Conservation (phyloP, 2,888 invertebrate genomes). For the Platerodrilus igneus region DNA sequence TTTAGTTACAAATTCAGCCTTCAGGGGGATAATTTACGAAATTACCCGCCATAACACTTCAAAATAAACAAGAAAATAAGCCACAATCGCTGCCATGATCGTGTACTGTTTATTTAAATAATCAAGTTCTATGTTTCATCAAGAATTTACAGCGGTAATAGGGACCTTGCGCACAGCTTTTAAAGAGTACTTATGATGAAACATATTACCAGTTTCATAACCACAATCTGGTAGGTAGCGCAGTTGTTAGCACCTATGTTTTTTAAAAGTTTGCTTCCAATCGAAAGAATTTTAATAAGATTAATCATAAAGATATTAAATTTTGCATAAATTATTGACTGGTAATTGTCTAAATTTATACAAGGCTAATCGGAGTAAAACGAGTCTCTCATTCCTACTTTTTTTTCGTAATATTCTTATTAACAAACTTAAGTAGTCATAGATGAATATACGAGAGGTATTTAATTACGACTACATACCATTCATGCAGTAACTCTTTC, state of each 20-base stretch:
- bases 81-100: constrained; percentile 45
- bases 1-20: constrained; percentile 61
- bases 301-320: too few species aligned
- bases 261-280: constrained; percentile 20
- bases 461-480: too few species aligned
- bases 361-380: too few species aligned
- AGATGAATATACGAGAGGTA: too few species aligned
- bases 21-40: constrained; percentile 56
- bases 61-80: constrained; percentile 50
- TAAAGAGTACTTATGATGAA: constrained; percentile 26
- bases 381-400: too few species aligned
- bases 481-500: too few species aligned
- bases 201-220: constrained; percentile 25
- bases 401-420: too few species aligned
- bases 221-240: constrained; percentile 30
- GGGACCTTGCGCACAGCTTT: constrained; percentile 14
- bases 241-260: constrained; percentile 31
- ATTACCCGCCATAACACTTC: constrained; percentile 50
- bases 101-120: constrained; percentile 50
- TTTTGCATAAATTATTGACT: too few species aligned
- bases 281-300: too few species aligned
- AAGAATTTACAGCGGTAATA: constrained; percentile 26
- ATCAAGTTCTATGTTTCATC: constrained; percentile 30
- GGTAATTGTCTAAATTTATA: too few species aligned
- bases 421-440: too few species aligned